A percentile compares a stretch with the other conserved stretches of the same genome.
Conservation (phyloP, 2,888 invertebrate species). For the Plagodis pulveraria region DNA sequence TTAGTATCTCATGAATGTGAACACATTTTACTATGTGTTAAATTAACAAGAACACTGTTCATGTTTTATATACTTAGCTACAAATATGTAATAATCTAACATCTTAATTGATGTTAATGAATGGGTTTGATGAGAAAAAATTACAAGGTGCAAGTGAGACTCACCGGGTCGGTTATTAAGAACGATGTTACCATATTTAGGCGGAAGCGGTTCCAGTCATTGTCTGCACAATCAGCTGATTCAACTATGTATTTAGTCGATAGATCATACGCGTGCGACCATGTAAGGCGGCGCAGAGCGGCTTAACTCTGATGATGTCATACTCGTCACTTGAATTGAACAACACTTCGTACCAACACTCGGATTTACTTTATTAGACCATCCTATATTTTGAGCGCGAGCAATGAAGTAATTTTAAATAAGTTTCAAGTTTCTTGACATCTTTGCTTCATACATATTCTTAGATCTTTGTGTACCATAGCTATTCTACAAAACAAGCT, state of each 20-base stretch:
- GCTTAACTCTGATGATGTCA: slow-evolving; percentile 78
- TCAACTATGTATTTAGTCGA: slow-evolving; percentile 58
- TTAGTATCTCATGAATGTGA: slow-evolving; percentile 9
- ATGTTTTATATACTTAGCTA: slow-evolving; percentile 22
- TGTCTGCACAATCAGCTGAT: slow-evolving; percentile 67
- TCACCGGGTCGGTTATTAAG: slow-evolving; percentile 3
- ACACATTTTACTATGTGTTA: slow-evolving; percentile 27
- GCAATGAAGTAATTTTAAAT: too few relatives aligned
- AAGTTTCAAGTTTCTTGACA: too few relatives aligned
- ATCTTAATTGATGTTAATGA: slow-evolving; percentile 45
- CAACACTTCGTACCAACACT: slow-evolving; percentile 39
- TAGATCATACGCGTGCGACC: slow-evolving; percentile 77
- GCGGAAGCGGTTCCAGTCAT: slow-evolving; percentile 36
- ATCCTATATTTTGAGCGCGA: slow-evolving; percentile 24
- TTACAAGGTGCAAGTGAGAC: slow-evolving; percentile 33
- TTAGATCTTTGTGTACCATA: too few relatives aligned
- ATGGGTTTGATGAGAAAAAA: slow-evolving; percentile 16
- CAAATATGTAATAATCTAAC: slow-evolving; percentile 41
- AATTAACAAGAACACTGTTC: slow-evolving; percentile 34
- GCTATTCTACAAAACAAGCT: too few relatives aligned
- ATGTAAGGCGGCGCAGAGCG: slow-evolving; percentile 69
- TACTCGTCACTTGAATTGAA: slow-evolving; percentile 52
- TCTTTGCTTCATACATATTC: too few relatives aligned
- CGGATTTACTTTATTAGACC: slow-evolving; percentile 44
- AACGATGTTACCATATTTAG: slow-evolving; percentile 39